Conservation (phyloP, 1,140 invertebrate species). For the Atta texana region DNA sequence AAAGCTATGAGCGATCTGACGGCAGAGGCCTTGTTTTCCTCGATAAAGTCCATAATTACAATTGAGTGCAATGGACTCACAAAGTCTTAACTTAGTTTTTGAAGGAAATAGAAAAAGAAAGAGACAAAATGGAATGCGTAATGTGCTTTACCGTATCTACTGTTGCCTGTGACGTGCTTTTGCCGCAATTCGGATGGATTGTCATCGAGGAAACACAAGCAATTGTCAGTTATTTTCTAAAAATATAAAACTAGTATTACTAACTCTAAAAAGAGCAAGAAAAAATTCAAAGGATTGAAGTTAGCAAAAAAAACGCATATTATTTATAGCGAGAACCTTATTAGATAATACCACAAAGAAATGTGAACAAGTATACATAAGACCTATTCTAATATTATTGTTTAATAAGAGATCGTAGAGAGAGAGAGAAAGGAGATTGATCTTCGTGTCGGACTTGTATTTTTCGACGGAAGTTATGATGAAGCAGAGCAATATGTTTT, state of each 20-base stretch:
- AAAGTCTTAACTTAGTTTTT: conserved; percentile 68
- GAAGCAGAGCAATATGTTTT: conserved; percentile 81
- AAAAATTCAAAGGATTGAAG: conserved; percentile 70
- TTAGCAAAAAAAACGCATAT: conserved; percentile 79
- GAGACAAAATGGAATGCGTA: conserved; percentile 39
- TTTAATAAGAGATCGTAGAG: conserved; percentile 75
- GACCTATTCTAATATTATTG: conserved; percentile 84
- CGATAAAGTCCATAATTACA: conserved; percentile 68
- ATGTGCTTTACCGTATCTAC: conserved; percentile 26
- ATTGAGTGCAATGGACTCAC: conserved; percentile 61
- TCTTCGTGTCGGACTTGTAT: conserved; percentile 83
- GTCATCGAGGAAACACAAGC: conserved; percentile 74
- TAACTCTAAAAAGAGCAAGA: conserved; percentile 75
- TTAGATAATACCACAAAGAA: conserved; percentile 83
- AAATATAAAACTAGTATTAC: conserved; percentile 83
- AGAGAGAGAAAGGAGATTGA: conserved; percentile 73
- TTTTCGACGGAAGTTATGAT: conserved; percentile 80
- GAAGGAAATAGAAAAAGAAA: conserved; percentile 36
- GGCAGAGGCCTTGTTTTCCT: conserved; percentile 77
- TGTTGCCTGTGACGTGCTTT: conserved; percentile 67
- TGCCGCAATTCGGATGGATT: conserved; percentile 63
- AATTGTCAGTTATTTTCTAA: conserved; percentile 84
- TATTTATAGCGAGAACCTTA: conserved; percentile 82
- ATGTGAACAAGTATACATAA: conserved; percentile 81
- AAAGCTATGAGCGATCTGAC: conserved; percentile 76